Percentiles rank a stretch among this genome's conserved stretches.
phyloP scores from a whole-genome alignment of 2,113 vertebrate genomes.

The Machaerirhynchus nigripectus region DNA sequence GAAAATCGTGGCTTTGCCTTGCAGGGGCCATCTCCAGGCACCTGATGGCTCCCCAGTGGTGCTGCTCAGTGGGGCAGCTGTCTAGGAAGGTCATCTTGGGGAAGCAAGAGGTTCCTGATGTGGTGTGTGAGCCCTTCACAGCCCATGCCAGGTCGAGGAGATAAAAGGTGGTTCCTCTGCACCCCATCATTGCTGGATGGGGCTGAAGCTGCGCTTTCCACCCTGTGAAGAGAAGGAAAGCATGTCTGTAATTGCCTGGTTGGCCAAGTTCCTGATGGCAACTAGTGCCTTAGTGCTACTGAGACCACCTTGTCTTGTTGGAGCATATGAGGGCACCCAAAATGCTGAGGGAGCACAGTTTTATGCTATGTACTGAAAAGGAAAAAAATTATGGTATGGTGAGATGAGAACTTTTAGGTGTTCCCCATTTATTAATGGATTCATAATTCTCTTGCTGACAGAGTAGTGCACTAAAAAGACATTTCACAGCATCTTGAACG shows the following conservation, averaged over 20 bases:
- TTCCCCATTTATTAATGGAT: background rate
- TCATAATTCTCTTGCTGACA: background rate
- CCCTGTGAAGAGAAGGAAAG: background rate
- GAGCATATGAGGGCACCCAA: background rate
- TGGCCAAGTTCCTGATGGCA: background rate
- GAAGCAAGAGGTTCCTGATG: background rate
- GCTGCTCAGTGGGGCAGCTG: background rate
- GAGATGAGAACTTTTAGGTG: background rate
- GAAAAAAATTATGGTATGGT: background rate
- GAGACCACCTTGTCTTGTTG: background rate
- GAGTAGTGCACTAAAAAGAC: background rate
- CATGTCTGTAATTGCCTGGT: background rate
- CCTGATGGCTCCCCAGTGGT: fast-evolving
- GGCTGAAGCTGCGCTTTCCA: fast-evolving
- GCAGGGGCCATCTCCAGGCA: background rate
- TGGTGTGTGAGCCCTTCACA: fast-evolving
- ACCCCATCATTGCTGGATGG: fast-evolving
- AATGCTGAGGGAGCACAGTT: background rate
- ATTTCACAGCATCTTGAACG: background rate
- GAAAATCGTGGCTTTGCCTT: background rate
- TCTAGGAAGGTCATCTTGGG: background rate
- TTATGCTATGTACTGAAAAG: background rate
- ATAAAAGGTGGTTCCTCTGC: background rate
- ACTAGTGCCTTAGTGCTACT: background rate
- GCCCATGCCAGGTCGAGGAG: fast-evolving